Percentiles rank a stretch among this genome's conserved stretches.
Evolutionary conservation across 92 coral and sea anemone genomes (phyloP).

Genomic region (Meandrina meandrites): DNA sequence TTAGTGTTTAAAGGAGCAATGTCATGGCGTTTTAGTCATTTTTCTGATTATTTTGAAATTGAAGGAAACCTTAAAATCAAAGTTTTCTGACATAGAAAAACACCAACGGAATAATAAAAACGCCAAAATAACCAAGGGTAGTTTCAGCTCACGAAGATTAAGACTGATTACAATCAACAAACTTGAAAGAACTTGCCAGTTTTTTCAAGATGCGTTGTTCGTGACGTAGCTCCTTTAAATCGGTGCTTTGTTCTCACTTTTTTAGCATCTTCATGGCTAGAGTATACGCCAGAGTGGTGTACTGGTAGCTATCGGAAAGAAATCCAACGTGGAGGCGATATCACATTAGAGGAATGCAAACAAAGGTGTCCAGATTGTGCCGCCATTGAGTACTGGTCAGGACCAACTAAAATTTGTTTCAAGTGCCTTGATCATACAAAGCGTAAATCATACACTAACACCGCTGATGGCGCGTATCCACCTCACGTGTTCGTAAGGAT

Average conservation of each 20-base stretch:
- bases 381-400: constrained; percentile 13
- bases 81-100: too few relatives aligned
- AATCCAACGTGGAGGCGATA: neutral
- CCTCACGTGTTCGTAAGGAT: neutral
- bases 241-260: neutral
- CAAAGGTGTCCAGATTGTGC: neutral
- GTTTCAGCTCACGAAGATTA: too few relatives aligned
- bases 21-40: too few relatives aligned
- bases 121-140: too few relatives aligned
- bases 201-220: too few relatives aligned
- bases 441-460: neutral
- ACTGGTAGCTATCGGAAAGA: neutral
- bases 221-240: too few relatives aligned
- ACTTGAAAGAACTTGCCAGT: too few relatives aligned
- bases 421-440: neutral
- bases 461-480: neutral
- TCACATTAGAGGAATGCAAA: neutral
- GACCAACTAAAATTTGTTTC: neutral
- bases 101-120: too few relatives aligned
- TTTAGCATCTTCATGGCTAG: neutral
- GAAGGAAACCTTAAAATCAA: too few relatives aligned
- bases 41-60: too few relatives aligned
- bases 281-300: neutral
- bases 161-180: too few relatives aligned
- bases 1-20: too few relatives aligned